Evolutionary conservation across 1,140 invertebrate species (phyloP), one percentile per base, ranked within the genome.

Genomic region (Cyclargus thomasi): DNA sequence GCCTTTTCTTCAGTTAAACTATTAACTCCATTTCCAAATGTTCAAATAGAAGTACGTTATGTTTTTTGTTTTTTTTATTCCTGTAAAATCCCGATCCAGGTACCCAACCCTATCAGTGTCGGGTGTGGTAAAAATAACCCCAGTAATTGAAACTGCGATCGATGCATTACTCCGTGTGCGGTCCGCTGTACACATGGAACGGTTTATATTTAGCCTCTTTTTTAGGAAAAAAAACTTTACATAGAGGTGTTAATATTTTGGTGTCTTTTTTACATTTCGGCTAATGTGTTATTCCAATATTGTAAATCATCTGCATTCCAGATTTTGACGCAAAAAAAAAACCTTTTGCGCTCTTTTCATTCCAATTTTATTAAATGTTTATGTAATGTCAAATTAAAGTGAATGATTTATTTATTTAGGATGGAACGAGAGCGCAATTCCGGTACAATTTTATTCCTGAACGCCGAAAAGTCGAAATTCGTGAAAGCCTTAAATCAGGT

Each of bases 361-460:
- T 35, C 10, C 16, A 62, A 62, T 21, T 29, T 64, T 29, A 0
- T 64, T n/a, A 53, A 65, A 21, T 59, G 16, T 62, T 64, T 70
- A 36, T 64, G 65, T 53, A 67, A 55, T 68, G 53, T 71, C 66
- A 70, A 71, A 67, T 59, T 59, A 21, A 59, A 20, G 18, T 17
- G 8, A 70, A 47, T 64, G 76, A 76, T 81, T 83, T 67, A 73
- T 83, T 82, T 65, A 78, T 84, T 68, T 83, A 88, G 83, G 83
- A 76, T 77, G 83, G 83, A 83, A 78, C 85, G 85, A 78, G 75
- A 82, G 85, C 85, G 85, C 83, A 88, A 88, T 86, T 83, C 83
- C 77, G 78, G 80, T 69, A 53, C 77, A 74, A 77, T 71, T 69
- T 73, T 73, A 73, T 78, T 71, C 70, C 63, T 65, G 74, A 63